Evolutionary conservation across 2,113 vertebrate species (phyloP), one percentile per base, ranked within the genome.

Genomic region (Piprites chloris): DNA sequence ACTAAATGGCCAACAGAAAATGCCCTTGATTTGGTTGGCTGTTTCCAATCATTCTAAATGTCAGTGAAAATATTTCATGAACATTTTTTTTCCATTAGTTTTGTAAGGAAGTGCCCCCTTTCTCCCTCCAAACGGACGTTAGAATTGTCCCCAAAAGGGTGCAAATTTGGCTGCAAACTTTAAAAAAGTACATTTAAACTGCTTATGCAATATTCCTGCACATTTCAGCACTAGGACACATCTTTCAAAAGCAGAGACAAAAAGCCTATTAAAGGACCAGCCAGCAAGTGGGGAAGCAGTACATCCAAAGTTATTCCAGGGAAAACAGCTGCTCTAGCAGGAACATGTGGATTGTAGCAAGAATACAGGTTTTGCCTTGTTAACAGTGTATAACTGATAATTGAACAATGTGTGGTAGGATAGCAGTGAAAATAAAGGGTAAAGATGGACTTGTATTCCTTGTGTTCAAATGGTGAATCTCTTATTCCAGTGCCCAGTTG

Each of bases 401-500:
- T 87, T 91, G 83, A 84, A 42, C 52, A 53, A 33, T 1, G 2
- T 12, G 15, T 79, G 41, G 37, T 78, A 13, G 7, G 21, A 27
- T 37, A 56, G 61, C 28, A 58, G 44, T 17, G 14, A 27, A 86
- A 86, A 44, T 12, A 52, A 81, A 56, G 41, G 4, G 6, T 62
- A 47, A 83, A 18, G 20, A 28, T 8, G 35, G 35, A 33, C 17
- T 69, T 80, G 42, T 49, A 47, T 80, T 56, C 14, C 3, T 18
- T 2, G 3, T 71, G 32, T 74, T 90, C 35, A 96, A 91, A 74
- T 33, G 35, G 27, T 93, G 2, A 83, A 41, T 83, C 12, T 98
- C 33, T 95, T 5, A 35, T 96, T 98, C 14, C 96, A 99, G 99
- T 99, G 68, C 99, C 99, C 74, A 99, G 99, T 20, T 99, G 98